Base-by-base conservation (phyloP, 2,888 invertebrate genomes). In the Melanophora roralis region DNA sequence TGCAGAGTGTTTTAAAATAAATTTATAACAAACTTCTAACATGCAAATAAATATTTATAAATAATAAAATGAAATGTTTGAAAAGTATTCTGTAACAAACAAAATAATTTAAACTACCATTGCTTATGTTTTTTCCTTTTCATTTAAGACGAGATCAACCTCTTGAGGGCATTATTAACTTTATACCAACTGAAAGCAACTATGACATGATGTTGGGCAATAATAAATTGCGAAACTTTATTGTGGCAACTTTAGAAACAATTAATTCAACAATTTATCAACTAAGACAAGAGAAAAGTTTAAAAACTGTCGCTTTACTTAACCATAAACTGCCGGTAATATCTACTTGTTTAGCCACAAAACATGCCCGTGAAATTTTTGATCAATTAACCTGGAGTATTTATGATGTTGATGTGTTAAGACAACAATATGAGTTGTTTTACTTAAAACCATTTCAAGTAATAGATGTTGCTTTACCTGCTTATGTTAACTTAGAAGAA, bases 361-460 rank as follows among this genome's bases (percentile, higher is more conserved):
- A 85, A 43, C 82, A 75, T 47, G 36, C 84, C 2, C 45, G 71
- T 0, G 81, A 85, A 2, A 83, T 89, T 2, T 88, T 84, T 71
- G 84, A 88, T 80, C 87, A 89, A 81, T 78, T 89, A 2, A 84
- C 82, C 14, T 86, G 85, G 84, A 86, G 81, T 64, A 49, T 87
- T 19, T 89, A 87, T 72, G 89, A 89, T 68, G 79, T 87, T 34
- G 87, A 88, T 16, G 79, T 83, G 32, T 55, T 89, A 14, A 57
- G 81, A 3, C 83, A 85, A 11, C 86, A 88, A 71, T 89, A 88
- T 72, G 59, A 80, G 1, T 36, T 68, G 2, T 88, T 83, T 75
- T 87, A 88, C 72, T 68, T 83, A 1, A 82, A 83, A 2, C 84
- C 84, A 0, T 89, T 84, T 60, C 53, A 82, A 1, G 82, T 85